phyloP scores from a whole-genome alignment of 2,888 invertebrate genomes.

The Tuta absoluta region DNA sequence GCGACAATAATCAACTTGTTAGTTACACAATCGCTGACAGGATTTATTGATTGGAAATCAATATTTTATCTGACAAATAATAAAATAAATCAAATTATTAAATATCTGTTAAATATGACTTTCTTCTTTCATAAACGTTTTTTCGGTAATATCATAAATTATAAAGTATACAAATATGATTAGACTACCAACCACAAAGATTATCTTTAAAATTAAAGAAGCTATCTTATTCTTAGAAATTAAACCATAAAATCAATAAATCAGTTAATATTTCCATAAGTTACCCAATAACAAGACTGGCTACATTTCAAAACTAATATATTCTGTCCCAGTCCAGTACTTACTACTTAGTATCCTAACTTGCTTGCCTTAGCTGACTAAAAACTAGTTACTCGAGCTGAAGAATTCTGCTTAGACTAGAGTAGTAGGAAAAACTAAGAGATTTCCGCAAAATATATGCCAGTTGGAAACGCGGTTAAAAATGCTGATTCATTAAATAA shows the following conservation, averaged over 20 bases:
- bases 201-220: neutral
- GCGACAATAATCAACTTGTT: neutral
- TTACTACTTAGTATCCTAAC: neutral
- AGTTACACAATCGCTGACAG: conserved; percentile 7
- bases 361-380: conserved; percentile 19
- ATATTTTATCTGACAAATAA: neutral
- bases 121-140: no score
- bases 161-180: no score
- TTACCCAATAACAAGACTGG: conserved; percentile 23
- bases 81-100: no score
- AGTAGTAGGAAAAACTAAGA: conserved; percentile 26
- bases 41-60: neutral
- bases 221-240: neutral
- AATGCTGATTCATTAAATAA: conserved; percentile 15
- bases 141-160: no score
- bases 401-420: conserved; percentile 16
- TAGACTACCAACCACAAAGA: no score
- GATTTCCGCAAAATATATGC: conserved; percentile 21
- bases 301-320: conserved; percentile 23
- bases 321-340: conserved; percentile 11
- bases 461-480: neutral
- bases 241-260: conserved; percentile 14
- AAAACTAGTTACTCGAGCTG: conserved; percentile 16
- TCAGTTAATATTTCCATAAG: conserved; percentile 21
- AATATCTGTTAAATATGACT: no score